A percentile compares a stretch with the other conserved stretches of the same genome.
phyloP scores from a whole-genome alignment of 2,797 vertebrate genomes.

The Dryobates pubescens region DNA sequence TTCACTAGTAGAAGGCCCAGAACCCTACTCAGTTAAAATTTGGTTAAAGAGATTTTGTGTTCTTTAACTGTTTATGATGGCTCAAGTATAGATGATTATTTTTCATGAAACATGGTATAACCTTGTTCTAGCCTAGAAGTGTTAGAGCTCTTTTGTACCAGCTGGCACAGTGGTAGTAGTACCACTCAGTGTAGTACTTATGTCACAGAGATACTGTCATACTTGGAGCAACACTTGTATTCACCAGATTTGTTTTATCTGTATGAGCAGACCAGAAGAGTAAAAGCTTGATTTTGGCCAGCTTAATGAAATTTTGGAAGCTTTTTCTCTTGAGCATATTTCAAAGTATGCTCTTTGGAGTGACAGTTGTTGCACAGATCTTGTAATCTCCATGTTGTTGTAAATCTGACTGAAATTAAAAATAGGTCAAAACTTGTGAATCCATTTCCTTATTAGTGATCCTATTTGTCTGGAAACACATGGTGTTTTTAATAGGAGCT shows the following conservation, averaged over 20 bases:
- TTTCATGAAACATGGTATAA: background rate
- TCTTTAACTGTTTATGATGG: background rate
- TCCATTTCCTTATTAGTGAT: background rate
- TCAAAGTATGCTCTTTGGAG: background rate
- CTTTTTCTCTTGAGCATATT: background rate
- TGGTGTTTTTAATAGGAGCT: background rate
- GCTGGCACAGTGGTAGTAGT: background rate
- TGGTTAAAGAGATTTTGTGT: background rate
- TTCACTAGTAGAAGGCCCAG: background rate
- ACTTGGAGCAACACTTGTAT: accelerated
- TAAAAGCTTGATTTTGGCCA: background rate
- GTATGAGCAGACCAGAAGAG: background rate
- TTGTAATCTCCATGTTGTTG: accelerated
- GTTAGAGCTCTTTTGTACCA: background rate
- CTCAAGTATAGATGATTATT: background rate
- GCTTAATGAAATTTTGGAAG: background rate
- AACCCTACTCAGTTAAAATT: background rate
- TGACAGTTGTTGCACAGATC: background rate
- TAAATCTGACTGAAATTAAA: background rate
- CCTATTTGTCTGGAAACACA: background rate
- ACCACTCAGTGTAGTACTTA: background rate
- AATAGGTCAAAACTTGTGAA: background rate
- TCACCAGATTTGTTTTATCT: background rate
- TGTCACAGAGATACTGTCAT: background rate
- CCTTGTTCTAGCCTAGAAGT: background rate